These are phyloP conservation scores for Lineus longissimus DNA, from an alignment of 1,140 invertebrate genomes.

Conservation along the genomic window DNA sequence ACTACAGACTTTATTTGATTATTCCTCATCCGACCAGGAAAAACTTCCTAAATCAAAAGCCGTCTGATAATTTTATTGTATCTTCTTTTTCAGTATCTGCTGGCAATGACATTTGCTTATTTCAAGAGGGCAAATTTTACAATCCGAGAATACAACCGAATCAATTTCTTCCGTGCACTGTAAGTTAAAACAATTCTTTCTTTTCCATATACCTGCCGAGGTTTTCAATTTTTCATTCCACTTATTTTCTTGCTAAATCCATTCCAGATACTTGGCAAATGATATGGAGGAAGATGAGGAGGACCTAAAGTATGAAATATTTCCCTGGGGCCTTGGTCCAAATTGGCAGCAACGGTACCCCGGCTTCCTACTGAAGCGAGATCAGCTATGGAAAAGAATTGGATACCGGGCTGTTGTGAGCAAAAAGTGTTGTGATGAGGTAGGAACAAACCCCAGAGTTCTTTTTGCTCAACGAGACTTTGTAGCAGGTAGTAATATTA, in stretches of 20 bases:
- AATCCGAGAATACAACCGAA: conserved; percentile 55
- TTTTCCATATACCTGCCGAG: neutral
- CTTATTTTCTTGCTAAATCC: conserved; percentile 13
- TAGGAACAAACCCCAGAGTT: conserved; percentile 21
- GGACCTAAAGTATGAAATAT: conserved; percentile 57
- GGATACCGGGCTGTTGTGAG: conserved; percentile 59
- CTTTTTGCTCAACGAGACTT: too few species aligned
- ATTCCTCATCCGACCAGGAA: neutral
- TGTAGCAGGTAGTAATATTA: neutral
- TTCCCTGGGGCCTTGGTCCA: conserved; percentile 55
- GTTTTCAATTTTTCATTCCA: neutral
- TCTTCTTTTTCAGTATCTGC: conserved; percentile 56
- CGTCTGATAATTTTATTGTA: too few species aligned
- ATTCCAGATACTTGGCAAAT: conserved; percentile 58
- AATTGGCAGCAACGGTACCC: conserved; percentile 50
- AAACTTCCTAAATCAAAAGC: neutral
- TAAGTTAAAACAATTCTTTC: conserved; percentile 45
- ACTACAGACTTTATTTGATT: neutral
- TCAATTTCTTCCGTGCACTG: conserved; percentile 62
- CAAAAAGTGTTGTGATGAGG: conserved; percentile 57
- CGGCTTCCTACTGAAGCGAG: conserved; percentile 49
- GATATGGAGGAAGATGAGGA: conserved; percentile 64
- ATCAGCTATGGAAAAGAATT: conserved; percentile 56
- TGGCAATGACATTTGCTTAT: conserved; percentile 63
- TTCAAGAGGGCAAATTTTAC: conserved; percentile 58